These are phyloP conservation scores for Drosophila novamexicana DNA, from an alignment of 1,140 invertebrate genomes.

Conservation along the genomic window DNA sequence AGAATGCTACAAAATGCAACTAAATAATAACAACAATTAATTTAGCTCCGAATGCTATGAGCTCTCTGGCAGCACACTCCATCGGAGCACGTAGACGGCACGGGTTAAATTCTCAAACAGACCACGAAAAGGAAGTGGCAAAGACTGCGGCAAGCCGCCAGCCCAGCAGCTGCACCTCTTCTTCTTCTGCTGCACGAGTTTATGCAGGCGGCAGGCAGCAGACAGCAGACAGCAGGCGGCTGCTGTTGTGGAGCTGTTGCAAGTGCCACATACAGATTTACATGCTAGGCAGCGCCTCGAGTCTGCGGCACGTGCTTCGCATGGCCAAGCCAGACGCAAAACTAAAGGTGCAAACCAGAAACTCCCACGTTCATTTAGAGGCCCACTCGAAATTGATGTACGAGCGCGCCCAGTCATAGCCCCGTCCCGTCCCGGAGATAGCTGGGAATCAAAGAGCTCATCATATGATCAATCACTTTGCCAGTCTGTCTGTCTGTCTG, in stretches of 20 bases:
- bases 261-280: conserved; percentile 66
- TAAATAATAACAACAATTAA: conserved; percentile 80
- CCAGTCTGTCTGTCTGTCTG: neutral
- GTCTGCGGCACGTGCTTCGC: conserved; percentile 61
- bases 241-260: conserved; percentile 41
- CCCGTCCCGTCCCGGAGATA: conserved; percentile 3
- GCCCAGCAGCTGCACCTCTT: conserved; percentile 8
- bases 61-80: conserved; percentile 5
- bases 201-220: conserved; percentile 54
- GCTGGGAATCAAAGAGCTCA: conserved; percentile 31
- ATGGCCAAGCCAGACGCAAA: conserved; percentile 13
- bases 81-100: conserved; percentile 53
- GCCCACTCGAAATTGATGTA: conserved; percentile 64
- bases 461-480: conserved; percentile 68
- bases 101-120: conserved; percentile 70
- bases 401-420: conserved; percentile 16
- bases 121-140: conserved; percentile 81
- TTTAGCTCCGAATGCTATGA: conserved; percentile 58
- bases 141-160: conserved; percentile 78
- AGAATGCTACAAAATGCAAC: conserved; percentile 28
- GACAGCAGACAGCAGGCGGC: neutral
- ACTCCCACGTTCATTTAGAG: conserved; percentile 75
- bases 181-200: conserved; percentile 48
- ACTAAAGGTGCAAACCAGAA: conserved; percentile 7
- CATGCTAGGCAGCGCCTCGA: conserved; percentile 42